These are phyloP conservation scores for Leptobrachium ailaonicum DNA, from an alignment of 2,113 vertebrate genomes.

Conservation along the genomic window DNA sequence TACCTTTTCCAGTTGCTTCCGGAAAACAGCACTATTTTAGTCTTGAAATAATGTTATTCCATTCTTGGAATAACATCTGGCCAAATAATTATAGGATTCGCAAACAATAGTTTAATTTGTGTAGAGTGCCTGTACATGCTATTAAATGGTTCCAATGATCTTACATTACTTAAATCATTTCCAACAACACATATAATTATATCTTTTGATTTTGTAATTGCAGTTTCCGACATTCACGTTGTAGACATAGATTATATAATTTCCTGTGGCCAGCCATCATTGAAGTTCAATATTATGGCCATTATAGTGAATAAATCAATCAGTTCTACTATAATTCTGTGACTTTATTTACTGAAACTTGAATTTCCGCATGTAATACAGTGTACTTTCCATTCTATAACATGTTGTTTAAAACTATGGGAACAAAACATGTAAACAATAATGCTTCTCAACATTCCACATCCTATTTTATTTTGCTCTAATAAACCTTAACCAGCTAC, in stretches of 20 bases:
- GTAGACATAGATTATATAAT: not conserved
- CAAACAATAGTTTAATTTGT: not conserved
- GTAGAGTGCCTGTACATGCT: not conserved
- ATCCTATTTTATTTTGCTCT: too few species aligned
- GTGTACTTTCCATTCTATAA: too few species aligned
- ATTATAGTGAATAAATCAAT: too few species aligned
- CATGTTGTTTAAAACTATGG: too few species aligned
- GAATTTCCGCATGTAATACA: too few species aligned
- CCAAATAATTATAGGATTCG: not conserved
- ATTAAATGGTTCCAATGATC: not conserved
- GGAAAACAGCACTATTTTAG: not conserved
- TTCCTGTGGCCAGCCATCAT: too few species aligned
- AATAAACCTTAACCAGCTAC: too few species aligned
- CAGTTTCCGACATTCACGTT: not conserved
- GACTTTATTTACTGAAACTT: too few species aligned
- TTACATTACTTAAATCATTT: slow-evolving; percentile 6
- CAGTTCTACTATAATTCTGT: too few species aligned
- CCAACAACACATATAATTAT: not conserved
- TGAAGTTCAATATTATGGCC: too few species aligned
- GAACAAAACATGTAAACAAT: too few species aligned
- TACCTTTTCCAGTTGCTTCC: not conserved
- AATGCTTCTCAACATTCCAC: too few species aligned
- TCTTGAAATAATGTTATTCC: slow-evolving; percentile 1
- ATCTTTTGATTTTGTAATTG: not conserved
- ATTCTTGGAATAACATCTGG: slow-evolving; percentile 1